These are phyloP conservation scores for Sisor rabdophorus DNA, from an alignment of 2,113 vertebrate genomes.

Conservation along the genomic window DNA sequence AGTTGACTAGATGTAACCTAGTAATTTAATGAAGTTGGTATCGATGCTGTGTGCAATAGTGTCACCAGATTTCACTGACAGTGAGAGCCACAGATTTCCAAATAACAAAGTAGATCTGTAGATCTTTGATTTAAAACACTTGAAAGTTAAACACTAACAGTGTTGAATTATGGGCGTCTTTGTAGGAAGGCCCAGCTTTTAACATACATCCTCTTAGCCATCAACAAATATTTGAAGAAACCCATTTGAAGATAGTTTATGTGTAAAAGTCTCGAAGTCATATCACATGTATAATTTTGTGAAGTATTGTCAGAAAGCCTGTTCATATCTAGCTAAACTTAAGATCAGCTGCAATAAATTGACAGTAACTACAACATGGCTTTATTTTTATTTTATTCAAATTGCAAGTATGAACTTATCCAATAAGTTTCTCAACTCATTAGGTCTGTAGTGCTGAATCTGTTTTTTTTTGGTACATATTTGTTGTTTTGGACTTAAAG, in stretches of 20 bases:
- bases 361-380: background rate
- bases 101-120: too few species aligned
- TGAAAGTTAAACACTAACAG: background rate
- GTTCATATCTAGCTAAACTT: background rate
- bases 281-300: background rate
- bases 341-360: slow-evolving; percentile 20
- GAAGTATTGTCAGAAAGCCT: background rate
- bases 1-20: background rate
- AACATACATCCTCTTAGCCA: background rate
- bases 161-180: background rate
- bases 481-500: background rate
- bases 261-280: background rate
- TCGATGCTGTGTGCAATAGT: too few species aligned
- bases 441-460: background rate
- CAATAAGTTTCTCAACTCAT: background rate
- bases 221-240: background rate
- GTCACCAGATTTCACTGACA: too few species aligned
- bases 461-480: background rate
- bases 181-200: background rate
- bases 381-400: slow-evolving; percentile 10
- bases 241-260: background rate
- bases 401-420: background rate
- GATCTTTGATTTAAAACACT: slow-evolving; percentile 7
- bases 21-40: background rate
- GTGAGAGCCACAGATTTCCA: too few species aligned